phyloP scores from a whole-genome alignment of 30 jellyfish, hydroid and myxozoan species.

The Clytia hemisphaerica region DNA sequence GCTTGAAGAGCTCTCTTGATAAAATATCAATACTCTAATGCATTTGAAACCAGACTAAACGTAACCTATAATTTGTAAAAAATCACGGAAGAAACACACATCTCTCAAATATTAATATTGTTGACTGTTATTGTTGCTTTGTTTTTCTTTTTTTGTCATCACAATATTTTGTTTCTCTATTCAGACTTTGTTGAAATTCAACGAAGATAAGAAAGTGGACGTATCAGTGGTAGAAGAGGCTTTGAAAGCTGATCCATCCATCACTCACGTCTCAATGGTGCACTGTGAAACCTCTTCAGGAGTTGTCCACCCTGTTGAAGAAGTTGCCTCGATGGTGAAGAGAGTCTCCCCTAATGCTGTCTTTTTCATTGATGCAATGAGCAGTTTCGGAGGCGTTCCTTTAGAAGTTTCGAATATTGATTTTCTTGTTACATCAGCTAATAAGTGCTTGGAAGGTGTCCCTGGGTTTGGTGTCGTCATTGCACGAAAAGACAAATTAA shows the following conservation, averaged over 20 bases:
- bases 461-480: constrained; percentile 84
- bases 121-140: too few species aligned
- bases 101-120: too few species aligned
- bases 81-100: too few species aligned
- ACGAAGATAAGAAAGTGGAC: constrained; percentile 62
- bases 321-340: constrained; percentile 65
- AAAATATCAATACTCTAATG: too few species aligned
- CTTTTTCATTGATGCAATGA: constrained; percentile 96
- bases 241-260: constrained; percentile 40
- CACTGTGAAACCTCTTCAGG: constrained; percentile 98
- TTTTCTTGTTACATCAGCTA: constrained; percentile 89
- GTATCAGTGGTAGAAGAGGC: constrained; percentile 37
- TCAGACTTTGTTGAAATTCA: constrained; percentile 63
- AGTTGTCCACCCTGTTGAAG: constrained; percentile 88
- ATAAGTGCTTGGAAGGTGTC: constrained; percentile 90
- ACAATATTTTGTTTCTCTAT: neutral
- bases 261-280: constrained; percentile 90
- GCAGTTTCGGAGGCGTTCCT: constrained; percentile 96
- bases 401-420: constrained; percentile 58
- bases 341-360: constrained; percentile 59
- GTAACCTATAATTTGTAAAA: too few species aligned
- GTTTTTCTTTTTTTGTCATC: neutral
- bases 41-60: too few species aligned
- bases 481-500: constrained; percentile 46
- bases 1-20: neutral